phyloP scores from a whole-genome alignment of 2,797 vertebrate species.

The Sciaenops ocellatus region DNA sequence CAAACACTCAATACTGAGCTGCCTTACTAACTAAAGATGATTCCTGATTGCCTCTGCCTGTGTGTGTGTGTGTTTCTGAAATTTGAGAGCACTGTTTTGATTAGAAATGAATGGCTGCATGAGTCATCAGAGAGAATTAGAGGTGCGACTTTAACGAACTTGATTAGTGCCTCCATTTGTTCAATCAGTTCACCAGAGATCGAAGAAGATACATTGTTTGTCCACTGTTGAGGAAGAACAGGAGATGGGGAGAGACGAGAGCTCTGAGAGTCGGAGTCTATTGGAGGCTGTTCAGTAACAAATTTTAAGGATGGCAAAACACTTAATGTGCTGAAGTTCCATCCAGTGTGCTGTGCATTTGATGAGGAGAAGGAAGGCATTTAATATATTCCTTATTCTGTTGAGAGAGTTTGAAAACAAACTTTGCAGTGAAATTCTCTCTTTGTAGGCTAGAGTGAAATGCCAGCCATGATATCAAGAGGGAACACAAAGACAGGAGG shows the following conservation, averaged over 20 bases:
- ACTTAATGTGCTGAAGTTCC: conserved; percentile 30
- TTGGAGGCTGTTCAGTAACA: conserved; percentile 10
- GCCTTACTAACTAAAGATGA: conserved; percentile 44
- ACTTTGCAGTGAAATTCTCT: conserved; percentile 13
- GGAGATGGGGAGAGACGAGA: background rate
- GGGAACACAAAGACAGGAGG: conserved; percentile 39
- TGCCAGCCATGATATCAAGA: conserved; percentile 36
- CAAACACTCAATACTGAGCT: conserved; percentile 46
- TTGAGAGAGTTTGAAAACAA: conserved; percentile 32
- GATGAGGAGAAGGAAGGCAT: conserved; percentile 11
- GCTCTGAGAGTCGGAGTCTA: conserved; percentile 11
- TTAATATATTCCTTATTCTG: conserved; percentile 25
- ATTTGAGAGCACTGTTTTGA: conserved; percentile 63
- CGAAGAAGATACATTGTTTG: conserved; percentile 29
- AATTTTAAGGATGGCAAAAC: conserved; percentile 28
- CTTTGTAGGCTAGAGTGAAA: conserved; percentile 28
- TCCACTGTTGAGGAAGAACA: conserved; percentile 27
- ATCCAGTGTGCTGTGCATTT: conserved; percentile 11
- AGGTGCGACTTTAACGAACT: conserved; percentile 59
- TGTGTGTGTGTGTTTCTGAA: conserved; percentile 26
- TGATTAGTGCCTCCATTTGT: conserved; percentile 66
- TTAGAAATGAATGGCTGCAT: conserved; percentile 58
- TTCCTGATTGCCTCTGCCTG: conserved; percentile 46
- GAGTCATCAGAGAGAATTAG: conserved; percentile 56
- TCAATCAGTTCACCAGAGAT: conserved; percentile 58